Base-by-base conservation (phyloP, 2,797 vertebrate species). In the Varecia variegata region DNA sequence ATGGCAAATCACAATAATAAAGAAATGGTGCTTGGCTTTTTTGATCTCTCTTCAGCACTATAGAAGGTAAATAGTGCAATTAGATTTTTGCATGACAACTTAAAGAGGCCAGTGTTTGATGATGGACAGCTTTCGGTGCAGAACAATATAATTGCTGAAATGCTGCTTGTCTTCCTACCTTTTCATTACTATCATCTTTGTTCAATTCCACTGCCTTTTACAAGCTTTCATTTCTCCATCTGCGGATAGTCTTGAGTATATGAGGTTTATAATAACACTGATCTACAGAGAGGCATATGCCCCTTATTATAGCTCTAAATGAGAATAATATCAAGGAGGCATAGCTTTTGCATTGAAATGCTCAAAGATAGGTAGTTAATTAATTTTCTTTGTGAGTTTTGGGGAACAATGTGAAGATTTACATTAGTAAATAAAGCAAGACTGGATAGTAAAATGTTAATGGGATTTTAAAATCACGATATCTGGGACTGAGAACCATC, bases 171-270 rank as follows among this genome's bases (percentile, higher is more conserved):
- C 95, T 97, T 98, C 71, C 77, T 92, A 18, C 4, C 79, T 96
- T 96, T 98, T 97, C 91, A 95, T 97, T 97, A 52, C 96, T 96
- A 76, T 97, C 1, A 87, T 97, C 97, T 98, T 93, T 91, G 74
- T 95, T 96, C 87, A 95, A 95, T 96, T 97, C 92, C 86, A 96
- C 79, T 93, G 84, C 81, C 79, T 93, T 97, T 97, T 93, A 93
- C n/a, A 97, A 47, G 0, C 54, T 83, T 88, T 96, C 87, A 90
- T 88, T 96, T 96, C 70, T 84, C 70, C 79, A 95, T 97, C 65
- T 93, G 20, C 82, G 93, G 80, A 94, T 74, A 91, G 45, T 71
- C 50, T 94, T 97, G 83, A 67, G 67, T 97, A 73, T 96, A 38
- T 94, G 82, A 97, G 74, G 90, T 94, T 97, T 97, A 95, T 97